Evolutionary conservation across 2,797 vertebrate species (phyloP), one percentile per base, ranked within the genome.

Genomic region (Triplophysa bombifrons): DNA sequence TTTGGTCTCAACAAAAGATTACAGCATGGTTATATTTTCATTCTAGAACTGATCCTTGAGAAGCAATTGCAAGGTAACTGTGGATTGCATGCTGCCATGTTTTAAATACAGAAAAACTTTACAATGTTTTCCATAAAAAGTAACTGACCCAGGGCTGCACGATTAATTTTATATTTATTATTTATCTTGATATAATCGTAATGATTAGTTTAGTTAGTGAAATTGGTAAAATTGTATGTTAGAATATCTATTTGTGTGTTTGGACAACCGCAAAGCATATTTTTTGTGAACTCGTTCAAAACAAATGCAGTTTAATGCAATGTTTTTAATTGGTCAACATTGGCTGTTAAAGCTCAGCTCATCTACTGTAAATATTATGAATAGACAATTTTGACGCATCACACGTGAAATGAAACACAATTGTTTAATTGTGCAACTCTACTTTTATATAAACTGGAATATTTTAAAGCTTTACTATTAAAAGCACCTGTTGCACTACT

Each of bases 61-160:
- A 91, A 92, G 85, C 92, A 92, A 87, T 89, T 92, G 84, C 89
- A 88, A 94, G 93, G 93, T 94, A 93, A 93, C 87, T 74, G 48
- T 14, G 30, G 74, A 38, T 38, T 90, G 90, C 90, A 92, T 91
- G 90, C 80, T 77, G 84, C 87, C 88, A 51, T 84, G 83, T 82
- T 76, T 74, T 63, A 25, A 20, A 67, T 46, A 82, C 83, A 84
- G 64, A 84, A 27, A 79, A 84, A 74, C 79, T 34, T 79, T 55
- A n/a, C 68, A 48, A 74, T 82, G 76, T 87, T 81, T 72, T 85
- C 19, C 66, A 80, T 86, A 65, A 53, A 17, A 85, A 55, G 60
- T 61, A 65, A 83, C 79, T 69, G 6, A 27, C 25, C 6, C 25
- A 63, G 60, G 60, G 60, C 60, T 63, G 60, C 60, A 63, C 16